Evolutionary conservation across 35 echinoderm and acorn worm genomes (phyloP), one percentile per base, ranked within the genome.

Genomic region (Nesometra sesokonis): DNA sequence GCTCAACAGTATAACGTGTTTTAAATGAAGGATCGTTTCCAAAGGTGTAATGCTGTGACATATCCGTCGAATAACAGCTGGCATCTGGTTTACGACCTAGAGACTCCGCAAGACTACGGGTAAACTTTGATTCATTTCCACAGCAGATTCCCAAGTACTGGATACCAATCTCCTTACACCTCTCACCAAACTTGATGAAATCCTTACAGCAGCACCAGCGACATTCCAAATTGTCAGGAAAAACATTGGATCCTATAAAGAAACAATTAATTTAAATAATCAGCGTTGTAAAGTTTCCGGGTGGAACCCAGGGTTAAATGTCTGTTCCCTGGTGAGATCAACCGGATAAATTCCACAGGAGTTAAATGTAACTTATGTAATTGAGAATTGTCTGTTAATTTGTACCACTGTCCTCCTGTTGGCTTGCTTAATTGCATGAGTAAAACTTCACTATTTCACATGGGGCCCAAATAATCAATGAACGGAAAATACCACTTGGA

Each of bases 101-200:
- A 17, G 86, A 84, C 87, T 97, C 95, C 30, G 88, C 89, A 9
- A 97, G 90, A 31, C 84, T 87, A 9, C 95, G 86, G 86, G 95
- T 97, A 19, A 67, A 67, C 36, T 97, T 91, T 35, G 92, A 85
- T 8, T 88, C 88, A 67, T 97, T 97, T 23, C 95, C 95, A 47
- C 95, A 97, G 78, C 95, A 97, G 11, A 97, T 80, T 32, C 95
- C 95, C 0, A 97, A 83, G 78, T 94, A 97, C 40, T 88, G 87
- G 36, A 97, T 89, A 32, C 93, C 93, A 33, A 97, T 88, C 34
- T 94, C 87, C 30, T 90, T 86, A 34, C 92, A 89, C 17, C 81
- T 83, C 39, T 89, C 52, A 17, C 88, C 90, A 37, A 91, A 97
- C 32, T 91, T 57, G 37, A 78, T 27, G 80, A 97, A 80, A 30